Evolutionary conservation across 2,797 vertebrate species (phyloP).

Genomic region (Anguilla megastoma): DNA sequence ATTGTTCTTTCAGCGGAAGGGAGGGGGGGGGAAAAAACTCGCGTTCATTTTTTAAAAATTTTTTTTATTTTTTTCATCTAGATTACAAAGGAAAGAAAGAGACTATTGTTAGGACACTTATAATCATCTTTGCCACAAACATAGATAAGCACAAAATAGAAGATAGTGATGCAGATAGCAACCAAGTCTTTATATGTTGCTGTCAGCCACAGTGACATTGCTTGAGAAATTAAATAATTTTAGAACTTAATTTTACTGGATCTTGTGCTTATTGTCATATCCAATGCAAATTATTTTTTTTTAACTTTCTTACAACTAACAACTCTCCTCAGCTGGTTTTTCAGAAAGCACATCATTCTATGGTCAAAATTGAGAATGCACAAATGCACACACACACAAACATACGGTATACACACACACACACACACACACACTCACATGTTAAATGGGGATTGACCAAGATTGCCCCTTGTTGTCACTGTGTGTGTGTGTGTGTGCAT

Average conservation of each 20-base stretch:
- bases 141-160: neutral
- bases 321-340: neutral
- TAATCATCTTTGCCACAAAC: slow-evolving; percentile 12
- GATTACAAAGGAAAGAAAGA: slow-evolving; percentile 23
- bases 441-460: neutral
- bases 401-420: neutral
- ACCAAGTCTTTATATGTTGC: neutral
- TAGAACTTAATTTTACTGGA: neutral
- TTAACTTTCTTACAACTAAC: neutral
- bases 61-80: neutral
- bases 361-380: neutral
- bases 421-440: neutral
- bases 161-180: slow-evolving; percentile 5
- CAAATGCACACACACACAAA: neutral
- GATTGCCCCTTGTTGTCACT: neutral
- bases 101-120: slow-evolving; percentile 24
- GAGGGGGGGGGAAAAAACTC: neutral
- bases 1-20: slow-evolving; percentile 7
- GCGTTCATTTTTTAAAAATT: neutral
- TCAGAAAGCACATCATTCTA: neutral
- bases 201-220: neutral
- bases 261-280: neutral
- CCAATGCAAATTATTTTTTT: neutral
- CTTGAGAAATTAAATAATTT: slow-evolving; percentile 24
- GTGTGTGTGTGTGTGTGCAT: neutral